These are phyloP conservation scores for Coelopa frigida DNA, from an alignment of 1,140 invertebrate genomes.

Conservation along the genomic window DNA sequence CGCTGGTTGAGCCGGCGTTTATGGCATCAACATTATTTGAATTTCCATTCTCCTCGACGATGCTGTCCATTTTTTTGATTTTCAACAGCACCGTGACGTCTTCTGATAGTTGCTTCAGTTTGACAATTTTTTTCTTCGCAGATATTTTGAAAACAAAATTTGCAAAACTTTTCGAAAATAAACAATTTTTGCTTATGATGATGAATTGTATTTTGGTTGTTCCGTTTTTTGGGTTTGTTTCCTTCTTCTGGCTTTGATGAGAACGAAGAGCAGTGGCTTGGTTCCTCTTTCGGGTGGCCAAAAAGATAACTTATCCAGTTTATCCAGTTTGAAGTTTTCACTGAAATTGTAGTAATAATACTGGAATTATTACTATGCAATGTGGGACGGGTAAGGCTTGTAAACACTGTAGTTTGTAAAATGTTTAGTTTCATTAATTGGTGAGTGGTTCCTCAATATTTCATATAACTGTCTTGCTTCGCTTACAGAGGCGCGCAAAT, in stretches of 20 bases:
- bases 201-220: too few relatives aligned
- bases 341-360: conserved; percentile 2
- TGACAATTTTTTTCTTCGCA: conserved; percentile 26
- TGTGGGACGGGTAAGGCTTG: too few relatives aligned
- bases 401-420: too few relatives aligned
- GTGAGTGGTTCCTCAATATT: too few relatives aligned
- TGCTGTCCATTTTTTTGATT: conserved; percentile 68
- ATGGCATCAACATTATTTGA: conserved; percentile 46
- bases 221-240: too few relatives aligned
- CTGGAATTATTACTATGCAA: too few relatives aligned
- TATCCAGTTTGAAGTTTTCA: conserved; percentile 15
- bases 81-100: conserved; percentile 44
- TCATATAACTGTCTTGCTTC: too few relatives aligned
- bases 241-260: too few relatives aligned
- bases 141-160: too few relatives aligned
- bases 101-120: conserved; percentile 45
- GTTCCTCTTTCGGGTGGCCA: conserved; percentile 7
- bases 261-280: conserved; percentile 8
- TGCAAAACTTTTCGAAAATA: background rate
- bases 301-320: conserved; percentile 6
- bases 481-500: too few relatives aligned
- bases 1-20: conserved; percentile 24
- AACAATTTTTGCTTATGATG: background rate
- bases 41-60: conserved; percentile 79
- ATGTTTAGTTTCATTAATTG: too few relatives aligned